Conservation (phyloP, 2,888 invertebrate species). For the Ischnura elegans region DNA sequence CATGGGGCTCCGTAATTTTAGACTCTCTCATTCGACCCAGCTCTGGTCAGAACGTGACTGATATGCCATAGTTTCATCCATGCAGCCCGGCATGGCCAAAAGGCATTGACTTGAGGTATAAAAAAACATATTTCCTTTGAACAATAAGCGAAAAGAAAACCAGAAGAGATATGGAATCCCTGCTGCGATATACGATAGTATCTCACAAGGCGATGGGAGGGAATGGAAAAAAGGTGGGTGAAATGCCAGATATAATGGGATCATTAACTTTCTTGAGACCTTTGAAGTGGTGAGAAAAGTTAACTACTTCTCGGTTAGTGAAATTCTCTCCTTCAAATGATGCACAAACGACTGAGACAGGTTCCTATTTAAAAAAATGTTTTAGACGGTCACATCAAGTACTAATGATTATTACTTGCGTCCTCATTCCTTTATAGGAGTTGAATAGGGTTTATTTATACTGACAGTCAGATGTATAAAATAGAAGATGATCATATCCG, state of each 20-base stretch:
- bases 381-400: neutral
- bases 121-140: neutral
- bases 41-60: neutral
- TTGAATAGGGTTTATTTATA: neutral
- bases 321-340: neutral
- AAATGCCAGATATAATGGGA: neutral
- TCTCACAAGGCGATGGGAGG: neutral
- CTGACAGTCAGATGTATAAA: too few relatives aligned
- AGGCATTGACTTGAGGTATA: neutral
- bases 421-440: neutral
- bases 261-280: constrained; percentile 35
- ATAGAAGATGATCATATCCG: too few relatives aligned
- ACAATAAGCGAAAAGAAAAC: neutral
- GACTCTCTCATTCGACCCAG: neutral
- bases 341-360: neutral
- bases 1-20: neutral
- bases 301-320: neutral
- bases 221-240: neutral
- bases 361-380: neutral
- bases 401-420: neutral
- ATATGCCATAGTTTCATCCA: neutral
- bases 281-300: constrained; percentile 4
- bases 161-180: neutral
- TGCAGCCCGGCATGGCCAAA: neutral
- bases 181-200: neutral